Evolutionary conservation across 2,888 invertebrate genomes (phyloP), one percentile per base, ranked within the genome.

Genomic region (Plagodis pulveraria): DNA sequence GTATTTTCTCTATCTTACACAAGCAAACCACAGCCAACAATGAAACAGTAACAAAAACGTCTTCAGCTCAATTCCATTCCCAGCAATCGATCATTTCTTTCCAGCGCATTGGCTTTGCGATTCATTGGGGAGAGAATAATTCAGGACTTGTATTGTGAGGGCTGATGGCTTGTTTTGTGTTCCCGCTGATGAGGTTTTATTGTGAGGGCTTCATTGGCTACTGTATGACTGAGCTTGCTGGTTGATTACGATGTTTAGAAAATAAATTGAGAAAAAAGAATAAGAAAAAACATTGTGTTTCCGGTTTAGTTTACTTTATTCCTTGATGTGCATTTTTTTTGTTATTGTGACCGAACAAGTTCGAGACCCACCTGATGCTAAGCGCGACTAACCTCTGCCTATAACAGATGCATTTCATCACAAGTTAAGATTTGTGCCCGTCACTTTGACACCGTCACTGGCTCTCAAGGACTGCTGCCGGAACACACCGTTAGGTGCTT

Each of bases 111-210:
- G 58, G 63, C 55, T 60, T 63, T 62, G 58, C 60, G 63, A 68
- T 64, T 65, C 62, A 65, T 65, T 66, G 56, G 58, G 55, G 54
- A 36, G 33, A 33, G 51, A 49, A 52, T 61, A 61, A 56, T 56
- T 40, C 53, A 56, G 55, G 59, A 49, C 11, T 22, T 32, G 47
- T 61, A 61, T 56, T 56, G 60, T 56, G 48, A 22, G 11, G 52
- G 50, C 63, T 66, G 55, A 69, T 65, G 58, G 56, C 65, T 63
- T 68, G 64, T 68, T 68, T 66, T 68, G 68, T 61, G 42, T 64
- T 65, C 59, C 58, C 45, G 43, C 54, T 66, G 68, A 66, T 64
- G 66, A 66, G 66, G 63, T 64, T 66, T 61, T 56, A 66, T 68
- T 68, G 68, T 64, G 58, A 55, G 44, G 56, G 52, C 48, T 60